Conservation (phyloP, 1,140 invertebrate genomes). For the Periplaneta americana region DNA sequence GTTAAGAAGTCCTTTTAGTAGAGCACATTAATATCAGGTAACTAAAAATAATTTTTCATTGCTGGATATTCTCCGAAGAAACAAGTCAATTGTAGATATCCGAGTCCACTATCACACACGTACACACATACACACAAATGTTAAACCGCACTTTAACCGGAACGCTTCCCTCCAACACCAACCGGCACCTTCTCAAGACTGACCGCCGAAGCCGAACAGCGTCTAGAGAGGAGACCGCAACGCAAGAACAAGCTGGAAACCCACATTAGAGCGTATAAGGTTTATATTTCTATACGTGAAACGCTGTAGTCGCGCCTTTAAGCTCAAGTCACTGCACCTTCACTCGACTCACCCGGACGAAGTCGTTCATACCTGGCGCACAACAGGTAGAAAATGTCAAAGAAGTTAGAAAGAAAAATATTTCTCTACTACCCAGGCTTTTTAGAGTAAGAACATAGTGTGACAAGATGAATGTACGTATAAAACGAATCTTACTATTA, state of each 20-base stretch:
- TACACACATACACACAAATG: background rate
- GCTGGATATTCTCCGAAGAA: background rate
- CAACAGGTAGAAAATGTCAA: background rate
- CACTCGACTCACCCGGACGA: background rate
- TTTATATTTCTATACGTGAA: background rate
- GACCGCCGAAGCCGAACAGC: background rate
- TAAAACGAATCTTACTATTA: background rate
- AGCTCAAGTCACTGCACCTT: background rate
- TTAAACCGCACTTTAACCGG: background rate
- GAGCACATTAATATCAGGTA: background rate
- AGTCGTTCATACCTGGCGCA: background rate
- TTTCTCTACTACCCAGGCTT: too few species aligned
- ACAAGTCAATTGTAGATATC: background rate
- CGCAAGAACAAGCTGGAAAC: background rate
- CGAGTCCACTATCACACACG: background rate
- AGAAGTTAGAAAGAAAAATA: background rate
- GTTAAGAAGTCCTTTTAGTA: background rate
- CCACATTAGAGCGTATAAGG: background rate
- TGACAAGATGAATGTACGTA: background rate
- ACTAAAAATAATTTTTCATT: background rate
- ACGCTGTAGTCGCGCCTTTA: background rate
- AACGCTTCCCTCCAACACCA: background rate
- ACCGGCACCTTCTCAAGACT: background rate
- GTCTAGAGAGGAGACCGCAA: background rate
- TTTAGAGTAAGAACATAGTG: too few species aligned